Evolutionary conservation across 2,113 vertebrate species (phyloP), one percentile per base, ranked within the genome.

Genomic region (Marmota monax): DNA sequence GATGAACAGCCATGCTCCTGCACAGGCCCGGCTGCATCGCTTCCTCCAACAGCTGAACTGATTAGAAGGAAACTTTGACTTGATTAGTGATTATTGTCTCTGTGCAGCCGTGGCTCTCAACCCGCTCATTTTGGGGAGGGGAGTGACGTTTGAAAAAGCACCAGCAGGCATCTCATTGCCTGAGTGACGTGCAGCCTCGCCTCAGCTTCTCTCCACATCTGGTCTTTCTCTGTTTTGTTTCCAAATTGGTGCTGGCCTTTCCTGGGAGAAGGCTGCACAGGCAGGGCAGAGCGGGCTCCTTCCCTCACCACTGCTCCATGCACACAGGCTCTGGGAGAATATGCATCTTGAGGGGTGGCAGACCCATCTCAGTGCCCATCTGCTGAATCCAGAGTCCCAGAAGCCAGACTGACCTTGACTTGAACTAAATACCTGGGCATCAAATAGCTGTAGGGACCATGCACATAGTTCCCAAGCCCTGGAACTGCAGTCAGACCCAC

Each of bases 61-160:
- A 99, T 98, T 98, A 98, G 98, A 97, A 97, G 72, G 97, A 98
- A 98, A 97, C 98, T 98, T 98, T 58, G 95, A 97, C 98, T 98
- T 99, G 98, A 99, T 98, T 98, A 98, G 98, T 56, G 95, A 98
- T 98, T 95, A 97, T 98, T 98, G 98, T 98, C 86, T 77, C 34
- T 0, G 73, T 20, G 27, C 95, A 98, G 98, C n/a, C 88, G 97
- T 74, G 96, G 96, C 94, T 92, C 48, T 70, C 84, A 98, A 98
- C 98, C 98, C 96, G 94, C 95, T 98, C 98, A 93, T 98, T 98
- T 97, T 67, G 97, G 84, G 86, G 89, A 92, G 23, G 92, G 82
- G 67, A 84, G 70, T 70, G 80, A 90, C 45, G 84, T 97, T 98
- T 97, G 97, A 98, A 98, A 97, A 97, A 96, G 83, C 93, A 94